phyloP scores from a whole-genome alignment of 2,113 vertebrate genomes.

The Seriola aureovittata region DNA sequence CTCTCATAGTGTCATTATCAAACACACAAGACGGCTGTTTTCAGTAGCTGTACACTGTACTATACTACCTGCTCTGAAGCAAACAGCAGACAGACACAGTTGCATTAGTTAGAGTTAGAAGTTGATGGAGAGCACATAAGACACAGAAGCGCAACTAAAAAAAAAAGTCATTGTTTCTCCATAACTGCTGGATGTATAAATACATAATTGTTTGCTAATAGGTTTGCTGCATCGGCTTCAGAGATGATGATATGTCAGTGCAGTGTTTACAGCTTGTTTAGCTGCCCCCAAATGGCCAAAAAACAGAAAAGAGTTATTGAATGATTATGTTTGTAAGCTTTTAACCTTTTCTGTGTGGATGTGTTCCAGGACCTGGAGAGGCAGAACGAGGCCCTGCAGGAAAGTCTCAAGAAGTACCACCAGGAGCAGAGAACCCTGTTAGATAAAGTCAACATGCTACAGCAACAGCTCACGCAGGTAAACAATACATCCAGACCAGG shows the following conservation, averaged over 20 bases:
- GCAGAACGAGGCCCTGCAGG: constrained; percentile 92
- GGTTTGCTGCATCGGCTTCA: background rate
- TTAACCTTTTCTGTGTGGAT: background rate
- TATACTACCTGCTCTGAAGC: background rate
- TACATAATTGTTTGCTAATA: background rate
- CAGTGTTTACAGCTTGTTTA: background rate
- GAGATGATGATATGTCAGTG: background rate
- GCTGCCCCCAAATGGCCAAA: background rate
- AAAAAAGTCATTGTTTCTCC: background rate
- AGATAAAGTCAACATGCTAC: constrained; percentile 90
- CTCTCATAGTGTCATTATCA: no score
- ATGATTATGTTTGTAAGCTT: background rate
- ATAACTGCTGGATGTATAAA: background rate
- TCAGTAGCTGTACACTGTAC: background rate
- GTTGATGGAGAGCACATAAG: background rate
- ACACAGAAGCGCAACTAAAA: background rate
- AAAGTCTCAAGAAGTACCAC: constrained; percentile 88
- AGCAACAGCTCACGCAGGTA: constrained; percentile 94
- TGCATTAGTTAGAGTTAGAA: no score
- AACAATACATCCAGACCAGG: background rate
- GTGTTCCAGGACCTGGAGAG: constrained; percentile 88
- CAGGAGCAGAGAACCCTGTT: constrained; percentile 91
- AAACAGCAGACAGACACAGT: background rate
- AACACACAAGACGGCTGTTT: background rate
- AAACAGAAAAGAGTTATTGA: background rate